Conservation (phyloP, 2,797 vertebrate species). For the Moxostoma hubbsi region DNA sequence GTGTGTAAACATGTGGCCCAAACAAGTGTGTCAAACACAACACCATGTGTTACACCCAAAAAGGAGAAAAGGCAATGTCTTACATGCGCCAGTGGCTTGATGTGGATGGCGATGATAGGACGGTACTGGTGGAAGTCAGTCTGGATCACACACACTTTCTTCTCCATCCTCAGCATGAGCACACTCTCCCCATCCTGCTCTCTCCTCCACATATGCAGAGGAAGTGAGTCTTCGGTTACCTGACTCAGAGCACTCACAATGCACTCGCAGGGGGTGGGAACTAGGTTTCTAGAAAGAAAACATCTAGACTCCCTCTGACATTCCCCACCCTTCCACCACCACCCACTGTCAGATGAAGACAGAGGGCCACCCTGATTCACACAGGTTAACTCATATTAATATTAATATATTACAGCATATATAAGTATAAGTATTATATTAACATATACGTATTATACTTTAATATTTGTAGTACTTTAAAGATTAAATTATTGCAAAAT, state of each 20-base stretch:
- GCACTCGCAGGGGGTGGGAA: conserved; percentile 59
- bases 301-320: conserved; percentile 54
- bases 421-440: no score
- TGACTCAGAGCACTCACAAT: conserved; percentile 69
- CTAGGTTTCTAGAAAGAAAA: conserved; percentile 48
- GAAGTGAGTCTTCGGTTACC: conserved; percentile 73
- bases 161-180: conserved; percentile 79
- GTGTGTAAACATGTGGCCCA: neutral
- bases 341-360: conserved; percentile 64
- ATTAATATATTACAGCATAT: no score
- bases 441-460: no score
- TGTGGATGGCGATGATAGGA: conserved; percentile 68
- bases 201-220: conserved; percentile 65
- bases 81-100: conserved; percentile 73
- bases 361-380: conserved; percentile 54
- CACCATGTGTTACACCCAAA: conserved; percentile 29
- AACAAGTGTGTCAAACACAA: neutral
- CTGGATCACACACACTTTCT: conserved; percentile 85
- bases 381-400: conserved; percentile 41
- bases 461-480: no score
- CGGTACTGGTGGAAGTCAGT: conserved; percentile 85
- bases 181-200: conserved; percentile 74
- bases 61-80: conserved; percentile 58
- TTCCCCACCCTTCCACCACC: conserved; percentile 55
- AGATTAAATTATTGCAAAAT: no score